These are phyloP conservation scores for Pseudorhiza aurosa DNA, from an alignment of 30 jellyfish, hydroid and myxozoan genomes.

Conservation along the genomic window DNA sequence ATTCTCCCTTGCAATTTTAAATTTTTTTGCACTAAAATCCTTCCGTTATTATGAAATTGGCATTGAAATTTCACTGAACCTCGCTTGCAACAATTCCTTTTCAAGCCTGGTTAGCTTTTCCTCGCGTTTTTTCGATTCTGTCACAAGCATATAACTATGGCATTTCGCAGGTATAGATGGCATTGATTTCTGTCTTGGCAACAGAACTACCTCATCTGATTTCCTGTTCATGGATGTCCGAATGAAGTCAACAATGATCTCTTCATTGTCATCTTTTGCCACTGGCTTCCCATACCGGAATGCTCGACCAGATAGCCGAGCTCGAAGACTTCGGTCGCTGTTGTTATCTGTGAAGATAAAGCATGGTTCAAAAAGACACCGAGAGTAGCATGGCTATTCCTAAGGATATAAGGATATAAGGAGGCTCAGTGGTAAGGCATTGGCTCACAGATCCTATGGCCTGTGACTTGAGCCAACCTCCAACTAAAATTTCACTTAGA, in stretches of 20 bases:
- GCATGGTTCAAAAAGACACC: background rate
- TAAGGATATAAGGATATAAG: background rate
- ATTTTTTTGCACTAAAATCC: too few species aligned
- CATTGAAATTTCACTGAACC: slow-evolving; percentile 39
- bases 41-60: slow-evolving; percentile 5
- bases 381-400: background rate
- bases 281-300: slow-evolving; percentile 65
- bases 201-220: slow-evolving; percentile 29
- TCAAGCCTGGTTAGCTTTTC: slow-evolving; percentile 26
- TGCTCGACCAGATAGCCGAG: slow-evolving; percentile 72
- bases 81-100: slow-evolving; percentile 14
- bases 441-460: too few species aligned
- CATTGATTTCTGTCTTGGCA: slow-evolving; percentile 66
- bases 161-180: slow-evolving; percentile 79
- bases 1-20: too few species aligned
- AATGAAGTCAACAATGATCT: slow-evolving; percentile 37
- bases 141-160: slow-evolving; percentile 40
- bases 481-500: too few species aligned
- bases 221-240: slow-evolving; percentile 41
- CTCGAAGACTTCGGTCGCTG: slow-evolving; percentile 39
- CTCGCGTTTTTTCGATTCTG: slow-evolving; percentile 30
- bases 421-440: background rate
- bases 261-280: slow-evolving; percentile 54
- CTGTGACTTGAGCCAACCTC: too few species aligned
- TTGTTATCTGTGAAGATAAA: background rate